Base-by-base conservation (phyloP, 1,140 invertebrate species). In the Danaus melanippus region DNA sequence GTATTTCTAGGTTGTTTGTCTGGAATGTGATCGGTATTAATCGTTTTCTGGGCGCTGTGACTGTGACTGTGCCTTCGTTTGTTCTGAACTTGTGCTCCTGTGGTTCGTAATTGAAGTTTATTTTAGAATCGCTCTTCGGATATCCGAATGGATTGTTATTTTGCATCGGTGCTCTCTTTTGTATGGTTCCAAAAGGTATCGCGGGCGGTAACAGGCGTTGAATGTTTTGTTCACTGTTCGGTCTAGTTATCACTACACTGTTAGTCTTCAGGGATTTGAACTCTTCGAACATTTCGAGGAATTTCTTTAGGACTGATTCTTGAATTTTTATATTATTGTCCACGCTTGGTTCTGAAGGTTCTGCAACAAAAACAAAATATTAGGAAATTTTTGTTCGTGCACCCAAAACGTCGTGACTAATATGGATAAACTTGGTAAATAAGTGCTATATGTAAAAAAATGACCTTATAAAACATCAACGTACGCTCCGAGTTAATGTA, bases 1-100 rank as follows among this genome's bases (percentile, higher is more conserved):
- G 57, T 42, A 85, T 79, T 64, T 85, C 74, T 41, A 69, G 57
- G 7, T 68, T 70, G 56, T 85, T 82, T 10, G 80, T 84, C 65
- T 85, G 82, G 46, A 85, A 62, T 6, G 69, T 82, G 10, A 72
- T 71, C 8, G 75, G 52, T 11, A 49, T 8, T 8, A 42, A 15
- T 42, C 17, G 42, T 53, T 53, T 67, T 49, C 54, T 45, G 9
- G 46, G 39, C 1, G 46, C 40, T 39, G 42, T 42, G 12, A 46
- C 9, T 7, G 50, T 3, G 46, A 44, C 44, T 9, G 44, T 47
- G 9, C 32, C 47, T 12, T 12, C 40, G 32, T 59, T 42, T 10
- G 58, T 51, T 54, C 62, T 61, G 9, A 54, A 47, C 54, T 59
- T 67, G 46, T 64, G 62, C 10, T 54, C 12, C 53, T 61, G 65